Evolutionary conservation across 2,113 vertebrate species (phyloP).

Genomic region (Tamias sibiricus): DNA sequence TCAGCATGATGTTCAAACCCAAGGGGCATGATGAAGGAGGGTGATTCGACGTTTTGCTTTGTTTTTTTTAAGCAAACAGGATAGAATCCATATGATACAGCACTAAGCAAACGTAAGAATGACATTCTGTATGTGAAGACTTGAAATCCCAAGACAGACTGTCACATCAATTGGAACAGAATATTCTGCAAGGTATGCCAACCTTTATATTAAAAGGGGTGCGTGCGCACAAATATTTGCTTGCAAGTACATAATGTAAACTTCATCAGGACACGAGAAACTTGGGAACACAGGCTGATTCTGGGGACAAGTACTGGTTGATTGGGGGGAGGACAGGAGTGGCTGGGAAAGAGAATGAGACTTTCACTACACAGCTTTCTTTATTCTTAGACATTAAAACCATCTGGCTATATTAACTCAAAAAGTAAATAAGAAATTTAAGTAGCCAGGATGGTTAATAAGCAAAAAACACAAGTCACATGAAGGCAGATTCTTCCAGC

Average conservation of each 20-base stretch:
- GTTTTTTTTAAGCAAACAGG: background rate
- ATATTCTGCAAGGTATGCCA: fast-evolving
- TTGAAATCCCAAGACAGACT: background rate
- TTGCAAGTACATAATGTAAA: background rate
- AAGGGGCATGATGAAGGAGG: background rate
- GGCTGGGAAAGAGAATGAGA: background rate
- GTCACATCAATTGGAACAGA: background rate
- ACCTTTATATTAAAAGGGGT: background rate
- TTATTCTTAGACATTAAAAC: background rate
- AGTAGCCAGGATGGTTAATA: slow-evolving; percentile 19
- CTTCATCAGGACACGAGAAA: background rate
- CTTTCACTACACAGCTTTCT: background rate
- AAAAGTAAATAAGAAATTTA: background rate
- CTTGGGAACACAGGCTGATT: background rate
- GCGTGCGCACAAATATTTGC: background rate
- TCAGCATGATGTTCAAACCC: background rate
- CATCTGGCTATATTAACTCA: background rate
- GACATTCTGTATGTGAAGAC: background rate
- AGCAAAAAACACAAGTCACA: background rate
- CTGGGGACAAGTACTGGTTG: background rate
- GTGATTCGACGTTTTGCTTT: background rate
- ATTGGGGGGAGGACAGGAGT: background rate
- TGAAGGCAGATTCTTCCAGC: background rate
- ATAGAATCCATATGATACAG: background rate
- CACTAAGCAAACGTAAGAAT: background rate